Evolutionary conservation across 2,797 vertebrate species (phyloP).

Genomic region (Enteromius treurensis): DNA sequence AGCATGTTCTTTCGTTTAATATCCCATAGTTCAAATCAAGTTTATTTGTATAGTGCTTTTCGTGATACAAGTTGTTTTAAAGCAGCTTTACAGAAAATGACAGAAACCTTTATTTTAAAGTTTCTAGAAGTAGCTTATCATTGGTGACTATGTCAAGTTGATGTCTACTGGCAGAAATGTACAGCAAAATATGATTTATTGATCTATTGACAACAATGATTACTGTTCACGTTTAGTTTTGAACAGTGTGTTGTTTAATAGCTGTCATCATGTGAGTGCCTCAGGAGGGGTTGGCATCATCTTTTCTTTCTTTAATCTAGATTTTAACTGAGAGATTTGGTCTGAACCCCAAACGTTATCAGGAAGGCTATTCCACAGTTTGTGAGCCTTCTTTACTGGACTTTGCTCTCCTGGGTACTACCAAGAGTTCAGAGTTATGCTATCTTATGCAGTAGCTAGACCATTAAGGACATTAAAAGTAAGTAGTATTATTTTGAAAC

Average conservation of each 20-base stretch:
- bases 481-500: not conserved
- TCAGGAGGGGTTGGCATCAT: not conserved
- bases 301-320: not conserved
- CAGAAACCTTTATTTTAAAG: not conserved
- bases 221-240: not conserved
- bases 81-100: not conserved
- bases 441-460: not conserved
- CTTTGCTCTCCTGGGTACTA: not conserved
- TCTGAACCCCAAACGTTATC: not conserved
- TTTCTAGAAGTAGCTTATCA: not conserved
- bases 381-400: not conserved
- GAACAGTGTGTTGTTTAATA: not conserved
- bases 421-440: not conserved
- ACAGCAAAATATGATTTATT: not conserved
- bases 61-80: not conserved
- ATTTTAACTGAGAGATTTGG: not conserved
- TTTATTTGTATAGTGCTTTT: not conserved
- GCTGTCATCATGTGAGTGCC: not conserved
- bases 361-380: too few species aligned
- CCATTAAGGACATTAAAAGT: not conserved
- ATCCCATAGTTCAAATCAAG: not conserved
- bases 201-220: too few species aligned
- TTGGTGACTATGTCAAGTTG: not conserved
- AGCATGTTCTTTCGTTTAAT: not conserved
- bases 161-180: not conserved